Conservation (phyloP, 2,797 vertebrate species). For the Anguilla megastoma region DNA sequence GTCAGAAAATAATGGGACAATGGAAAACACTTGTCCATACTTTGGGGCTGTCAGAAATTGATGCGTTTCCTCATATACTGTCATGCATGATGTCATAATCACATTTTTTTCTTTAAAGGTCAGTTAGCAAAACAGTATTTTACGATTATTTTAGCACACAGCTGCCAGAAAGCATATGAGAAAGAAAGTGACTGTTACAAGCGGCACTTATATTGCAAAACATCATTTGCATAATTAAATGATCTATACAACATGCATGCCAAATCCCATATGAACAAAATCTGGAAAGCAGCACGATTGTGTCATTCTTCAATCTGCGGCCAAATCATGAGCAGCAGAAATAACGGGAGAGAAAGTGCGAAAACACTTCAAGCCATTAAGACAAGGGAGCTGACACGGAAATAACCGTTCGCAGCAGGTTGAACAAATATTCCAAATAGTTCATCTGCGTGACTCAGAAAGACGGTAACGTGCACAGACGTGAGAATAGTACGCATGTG, state of each 20-base stretch:
- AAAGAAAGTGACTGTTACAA: not conserved
- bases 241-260: not conserved
- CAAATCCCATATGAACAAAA: not conserved
- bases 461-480: not conserved
- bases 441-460: not conserved
- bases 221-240: not conserved
- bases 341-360: not conserved
- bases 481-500: not conserved
- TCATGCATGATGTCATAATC: not conserved
- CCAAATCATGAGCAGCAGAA: not conserved
- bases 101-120: not conserved
- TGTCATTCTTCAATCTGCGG: not conserved
- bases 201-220: not conserved
- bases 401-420: not conserved
- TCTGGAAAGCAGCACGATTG: not conserved
- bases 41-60: not conserved
- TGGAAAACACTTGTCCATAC: not conserved
- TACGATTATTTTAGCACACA: no score
- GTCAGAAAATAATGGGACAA: not conserved
- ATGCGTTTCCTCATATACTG: not conserved
- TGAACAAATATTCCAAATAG: not conserved
- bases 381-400: not conserved
- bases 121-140: no score
- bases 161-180: no score
- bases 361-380: not conserved